A percentile compares a stretch with the other conserved stretches of the same genome.
Conservation (phyloP, 2,113 vertebrate species). For the Pseudopodoces humilis region DNA sequence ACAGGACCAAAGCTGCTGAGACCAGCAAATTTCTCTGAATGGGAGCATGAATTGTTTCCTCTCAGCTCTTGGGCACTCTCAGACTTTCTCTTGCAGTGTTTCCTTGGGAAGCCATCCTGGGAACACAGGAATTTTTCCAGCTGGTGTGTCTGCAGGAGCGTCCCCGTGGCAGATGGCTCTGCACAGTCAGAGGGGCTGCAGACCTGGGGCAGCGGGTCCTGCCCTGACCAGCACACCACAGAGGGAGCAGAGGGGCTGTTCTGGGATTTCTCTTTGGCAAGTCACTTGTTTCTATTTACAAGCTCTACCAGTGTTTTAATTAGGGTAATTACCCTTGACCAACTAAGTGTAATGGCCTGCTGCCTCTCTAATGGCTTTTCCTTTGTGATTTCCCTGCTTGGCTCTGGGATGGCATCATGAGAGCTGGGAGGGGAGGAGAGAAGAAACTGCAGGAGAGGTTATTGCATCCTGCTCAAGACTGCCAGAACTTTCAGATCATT, state of each 20-base stretch:
- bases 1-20: background rate
- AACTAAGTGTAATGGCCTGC: background rate
- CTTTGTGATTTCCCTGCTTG: background rate
- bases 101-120: background rate
- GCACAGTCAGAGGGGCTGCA: background rate
- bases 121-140: fast-evolving
- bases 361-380: background rate
- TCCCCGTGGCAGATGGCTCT: background rate
- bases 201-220: background rate
- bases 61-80: background rate
- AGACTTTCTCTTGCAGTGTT: background rate
- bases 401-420: background rate
- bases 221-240: background rate
- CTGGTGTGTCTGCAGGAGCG: background rate
- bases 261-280: background rate
- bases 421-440: background rate
- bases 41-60: fast-evolving
- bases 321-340: background rate
- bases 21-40: background rate
- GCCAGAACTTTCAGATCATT: background rate
- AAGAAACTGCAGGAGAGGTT: background rate
- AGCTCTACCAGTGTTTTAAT: background rate
- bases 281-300: background rate
- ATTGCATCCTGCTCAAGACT: background rate
- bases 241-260: background rate